Conservation (phyloP, 1,140 invertebrate species). For the Physella acuta region DNA sequence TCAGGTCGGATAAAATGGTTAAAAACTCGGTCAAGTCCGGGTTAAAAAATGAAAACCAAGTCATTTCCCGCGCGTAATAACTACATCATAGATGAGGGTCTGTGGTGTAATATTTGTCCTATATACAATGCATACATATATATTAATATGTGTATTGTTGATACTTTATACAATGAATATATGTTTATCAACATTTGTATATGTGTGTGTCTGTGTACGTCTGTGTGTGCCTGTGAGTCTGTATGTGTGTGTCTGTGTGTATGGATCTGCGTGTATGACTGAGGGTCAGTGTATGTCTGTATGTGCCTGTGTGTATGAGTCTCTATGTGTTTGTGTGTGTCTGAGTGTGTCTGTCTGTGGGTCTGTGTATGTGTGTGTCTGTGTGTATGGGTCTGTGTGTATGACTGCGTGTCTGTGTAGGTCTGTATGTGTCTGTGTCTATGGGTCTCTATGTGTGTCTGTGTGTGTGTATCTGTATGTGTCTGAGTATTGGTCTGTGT, state of each 20-base stretch:
- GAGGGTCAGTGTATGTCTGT: neutral
- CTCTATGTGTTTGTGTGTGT: neutral
- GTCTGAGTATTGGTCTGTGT: neutral
- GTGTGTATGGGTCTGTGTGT: neutral
- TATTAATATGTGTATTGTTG: no score
- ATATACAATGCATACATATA: no score
- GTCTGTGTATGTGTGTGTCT: neutral
- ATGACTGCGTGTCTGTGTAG: neutral
- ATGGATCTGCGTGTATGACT: neutral
- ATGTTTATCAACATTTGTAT: neutral
- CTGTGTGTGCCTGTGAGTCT: neutral
- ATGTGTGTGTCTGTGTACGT: neutral
- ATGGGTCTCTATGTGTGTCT: neutral
- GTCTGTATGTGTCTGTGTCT: neutral
- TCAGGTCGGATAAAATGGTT: no score
- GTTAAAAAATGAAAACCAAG: no score
- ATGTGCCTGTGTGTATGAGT: neutral
- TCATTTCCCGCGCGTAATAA: no score
- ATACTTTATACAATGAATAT: no score
- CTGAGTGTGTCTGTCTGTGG: conserved; percentile 6
- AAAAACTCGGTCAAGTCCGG: no score
- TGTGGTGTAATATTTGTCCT: no score
- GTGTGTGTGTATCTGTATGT: neutral
- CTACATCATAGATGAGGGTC: no score
- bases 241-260: conserved; percentile 4